A percentile compares a stretch with the other conserved stretches of the same genome.
phyloP scores from a whole-genome alignment of 2,797 vertebrate genomes.

The Chelmon rostratus region DNA sequence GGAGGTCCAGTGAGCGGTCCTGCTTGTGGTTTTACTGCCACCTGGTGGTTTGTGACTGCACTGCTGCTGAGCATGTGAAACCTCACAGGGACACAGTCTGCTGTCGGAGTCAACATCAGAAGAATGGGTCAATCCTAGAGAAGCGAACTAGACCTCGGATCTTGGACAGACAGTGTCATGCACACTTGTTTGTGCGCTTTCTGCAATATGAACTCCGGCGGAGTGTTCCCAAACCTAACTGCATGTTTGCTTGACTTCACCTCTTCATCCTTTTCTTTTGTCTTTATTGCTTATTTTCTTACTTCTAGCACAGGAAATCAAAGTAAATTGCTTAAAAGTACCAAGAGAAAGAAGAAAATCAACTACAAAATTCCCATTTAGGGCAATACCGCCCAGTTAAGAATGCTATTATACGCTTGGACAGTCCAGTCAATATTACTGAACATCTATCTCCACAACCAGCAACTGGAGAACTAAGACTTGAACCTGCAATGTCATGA shows the following conservation, averaged over 20 bases:
- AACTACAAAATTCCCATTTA: constrained; percentile 38
- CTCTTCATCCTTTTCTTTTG: not conserved
- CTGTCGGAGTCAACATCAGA: constrained; percentile 39
- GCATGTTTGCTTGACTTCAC: constrained; percentile 19
- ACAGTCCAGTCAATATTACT: constrained; percentile 51
- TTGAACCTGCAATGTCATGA: constrained; percentile 49
- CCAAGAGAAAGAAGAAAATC: constrained; percentile 29
- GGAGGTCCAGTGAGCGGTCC: constrained; percentile 21
- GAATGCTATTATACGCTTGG: constrained; percentile 61
- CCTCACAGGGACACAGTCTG: constrained; percentile 17
- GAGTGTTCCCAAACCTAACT: constrained; percentile 12
- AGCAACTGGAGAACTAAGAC: constrained; percentile 32
- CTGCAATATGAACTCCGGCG: constrained; percentile 18
- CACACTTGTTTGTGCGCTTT: constrained; percentile 4
- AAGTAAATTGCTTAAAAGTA: constrained; percentile 28
- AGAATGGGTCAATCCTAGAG: constrained; percentile 23
- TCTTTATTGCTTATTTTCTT: constrained; percentile 19
- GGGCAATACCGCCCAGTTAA: constrained; percentile 34
- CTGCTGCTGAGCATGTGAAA: not conserved
- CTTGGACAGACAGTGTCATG: constrained; percentile 21
- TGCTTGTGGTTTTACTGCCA: constrained; percentile 73
- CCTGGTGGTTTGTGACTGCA: constrained; percentile 56
- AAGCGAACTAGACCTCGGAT: constrained; percentile 31
- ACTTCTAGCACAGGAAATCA: constrained; percentile 32
- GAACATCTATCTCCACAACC: constrained; percentile 47